Percentiles rank a stretch among this genome's conserved stretches.
phyloP scores from a whole-genome alignment of 1,140 invertebrate genomes.

The Anastrepha obliqua region DNA sequence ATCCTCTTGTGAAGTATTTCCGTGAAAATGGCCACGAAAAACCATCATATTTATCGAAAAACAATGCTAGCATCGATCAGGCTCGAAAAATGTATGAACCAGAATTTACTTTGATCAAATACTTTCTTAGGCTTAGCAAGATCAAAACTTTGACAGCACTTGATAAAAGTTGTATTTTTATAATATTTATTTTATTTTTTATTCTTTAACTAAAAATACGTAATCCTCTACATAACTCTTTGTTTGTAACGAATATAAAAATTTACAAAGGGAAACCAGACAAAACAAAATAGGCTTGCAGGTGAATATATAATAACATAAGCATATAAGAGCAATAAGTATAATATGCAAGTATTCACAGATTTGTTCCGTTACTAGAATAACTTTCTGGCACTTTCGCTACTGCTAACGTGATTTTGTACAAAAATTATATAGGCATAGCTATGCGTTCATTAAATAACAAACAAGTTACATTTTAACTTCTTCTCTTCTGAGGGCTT shows the following conservation, averaged over 20 bases:
- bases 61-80: no score
- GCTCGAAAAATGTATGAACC: no score
- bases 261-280: not conserved
- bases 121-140: no score
- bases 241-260: not conserved
- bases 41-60: no score
- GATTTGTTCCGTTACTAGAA: conserved; percentile 12
- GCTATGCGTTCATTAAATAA: not conserved
- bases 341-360: not conserved
- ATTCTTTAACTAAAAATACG: not conserved
- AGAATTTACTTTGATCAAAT: no score
- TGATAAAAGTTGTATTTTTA: no score
- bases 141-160: no score
- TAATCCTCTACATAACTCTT: no score
- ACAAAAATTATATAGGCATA: conserved; percentile 1
- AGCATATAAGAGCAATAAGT: not conserved
- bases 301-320: not conserved
- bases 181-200: no score
- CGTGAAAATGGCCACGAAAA: no score
- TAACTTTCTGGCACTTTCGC: conserved; percentile 36
- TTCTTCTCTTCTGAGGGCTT: not conserved
- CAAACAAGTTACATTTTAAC: not conserved
- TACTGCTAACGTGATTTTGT: conserved; percentile 16
- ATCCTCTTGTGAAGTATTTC: no score
- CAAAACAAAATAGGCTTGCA: not conserved